A percentile compares a stretch with the other conserved stretches of the same genome.
Conservation (phyloP, 64 coral and sea anemone species). For the Montipora foliosa region DNA sequence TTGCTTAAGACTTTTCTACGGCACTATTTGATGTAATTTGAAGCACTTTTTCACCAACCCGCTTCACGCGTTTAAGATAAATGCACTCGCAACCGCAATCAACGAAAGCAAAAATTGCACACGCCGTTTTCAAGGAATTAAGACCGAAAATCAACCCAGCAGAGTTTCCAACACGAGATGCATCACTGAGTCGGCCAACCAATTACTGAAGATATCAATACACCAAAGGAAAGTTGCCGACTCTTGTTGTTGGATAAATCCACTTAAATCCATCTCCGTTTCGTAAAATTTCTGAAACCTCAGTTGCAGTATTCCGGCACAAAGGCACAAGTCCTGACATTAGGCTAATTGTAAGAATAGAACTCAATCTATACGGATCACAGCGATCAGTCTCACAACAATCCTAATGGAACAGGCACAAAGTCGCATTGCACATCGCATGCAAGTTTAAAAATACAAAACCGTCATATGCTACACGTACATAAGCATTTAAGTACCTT, state of each 20-base stretch:
- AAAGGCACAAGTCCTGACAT: background rate
- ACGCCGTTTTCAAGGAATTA: too few relatives aligned
- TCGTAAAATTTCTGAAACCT: too few relatives aligned
- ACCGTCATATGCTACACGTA: background rate
- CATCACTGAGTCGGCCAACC: background rate
- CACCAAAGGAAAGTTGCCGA: background rate
- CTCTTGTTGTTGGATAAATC: background rate
- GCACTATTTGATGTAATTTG: too few relatives aligned
- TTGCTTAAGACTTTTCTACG: too few relatives aligned
- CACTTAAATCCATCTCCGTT: background rate
- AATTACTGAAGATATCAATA: background rate
- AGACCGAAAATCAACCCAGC: too few relatives aligned
- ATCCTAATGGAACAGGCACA: constrained; percentile 44
- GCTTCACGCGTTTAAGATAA: too few relatives aligned
- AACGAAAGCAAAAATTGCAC: too few relatives aligned
- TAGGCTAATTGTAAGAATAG: constrained; percentile 34
- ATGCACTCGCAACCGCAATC: too few relatives aligned
- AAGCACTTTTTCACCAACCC: too few relatives aligned
- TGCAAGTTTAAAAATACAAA: background rate
- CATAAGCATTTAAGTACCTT: background rate
- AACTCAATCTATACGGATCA: constrained; percentile 32
- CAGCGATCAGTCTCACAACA: constrained; percentile 18
- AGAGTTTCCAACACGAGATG: too few relatives aligned
- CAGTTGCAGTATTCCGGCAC: background rate
- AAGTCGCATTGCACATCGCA: background rate